phyloP scores from a whole-genome alignment of 2,888 invertebrate species.

The Shargacucullia verbasci region DNA sequence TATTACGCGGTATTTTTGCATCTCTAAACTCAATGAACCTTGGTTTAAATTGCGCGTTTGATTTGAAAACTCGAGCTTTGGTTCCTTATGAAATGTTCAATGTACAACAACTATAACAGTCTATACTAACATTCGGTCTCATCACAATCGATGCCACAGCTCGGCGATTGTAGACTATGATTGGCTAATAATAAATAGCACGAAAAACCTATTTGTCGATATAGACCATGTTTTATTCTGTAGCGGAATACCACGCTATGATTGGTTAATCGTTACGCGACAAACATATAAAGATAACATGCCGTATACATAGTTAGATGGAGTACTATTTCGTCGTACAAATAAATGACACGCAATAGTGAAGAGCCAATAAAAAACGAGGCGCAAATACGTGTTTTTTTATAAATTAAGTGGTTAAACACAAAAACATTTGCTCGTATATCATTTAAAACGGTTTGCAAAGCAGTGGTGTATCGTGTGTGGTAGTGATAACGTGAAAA shows the following conservation, averaged over 20 bases:
- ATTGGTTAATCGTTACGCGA: slow-evolving; percentile 57
- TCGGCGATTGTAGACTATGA: slow-evolving; percentile 41
- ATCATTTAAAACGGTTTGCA: slow-evolving; percentile 67
- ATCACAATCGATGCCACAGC: slow-evolving; percentile 54
- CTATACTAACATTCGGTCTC: slow-evolving; percentile 34
- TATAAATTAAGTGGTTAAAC: slow-evolving; percentile 78
- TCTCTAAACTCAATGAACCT: background rate
- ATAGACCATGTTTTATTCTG: slow-evolving; percentile 32
- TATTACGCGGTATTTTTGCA: too few relatives aligned
- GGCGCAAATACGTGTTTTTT: slow-evolving; percentile 84
- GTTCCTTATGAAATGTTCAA: slow-evolving; percentile 20
- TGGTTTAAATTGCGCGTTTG: slow-evolving; percentile 15
- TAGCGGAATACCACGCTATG: slow-evolving; percentile 41
- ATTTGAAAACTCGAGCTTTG: slow-evolving; percentile 13
- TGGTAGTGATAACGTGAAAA: slow-evolving; percentile 61
- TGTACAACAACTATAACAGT: slow-evolving; percentile 23
- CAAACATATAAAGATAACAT: slow-evolving; percentile 60
- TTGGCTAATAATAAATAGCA: slow-evolving; percentile 52
- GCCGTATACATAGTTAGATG: slow-evolving; percentile 55
- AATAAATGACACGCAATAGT: slow-evolving; percentile 88
- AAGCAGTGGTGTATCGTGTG: slow-evolving; percentile 65
- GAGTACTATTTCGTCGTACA: slow-evolving; percentile 83
- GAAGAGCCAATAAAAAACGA: slow-evolving; percentile 85
- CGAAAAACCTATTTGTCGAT: slow-evolving; percentile 51
- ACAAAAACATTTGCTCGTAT: slow-evolving; percentile 73